Conservation (phyloP, 2,113 vertebrate species). For the Manacus vitellinus region DNA sequence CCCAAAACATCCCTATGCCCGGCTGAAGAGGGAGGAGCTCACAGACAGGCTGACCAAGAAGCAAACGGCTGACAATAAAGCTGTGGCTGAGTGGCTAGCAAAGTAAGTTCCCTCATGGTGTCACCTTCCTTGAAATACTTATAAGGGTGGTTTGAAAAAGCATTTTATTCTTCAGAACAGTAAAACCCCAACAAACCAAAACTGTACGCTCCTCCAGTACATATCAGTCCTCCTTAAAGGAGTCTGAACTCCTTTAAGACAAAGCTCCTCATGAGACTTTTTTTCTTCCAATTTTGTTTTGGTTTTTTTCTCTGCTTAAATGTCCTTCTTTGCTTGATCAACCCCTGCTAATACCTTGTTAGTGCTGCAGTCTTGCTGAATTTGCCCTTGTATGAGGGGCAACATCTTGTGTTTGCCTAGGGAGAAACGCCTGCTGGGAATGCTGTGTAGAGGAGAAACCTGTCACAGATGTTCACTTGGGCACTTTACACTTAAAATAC, state of each 20-base stretch:
- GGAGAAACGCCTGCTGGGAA: neutral
- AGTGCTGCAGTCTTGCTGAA: neutral
- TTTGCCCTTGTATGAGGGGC: neutral
- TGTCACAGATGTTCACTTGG: neutral
- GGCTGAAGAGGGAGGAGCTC: conserved; percentile 92
- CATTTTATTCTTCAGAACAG: neutral
- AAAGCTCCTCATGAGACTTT: neutral
- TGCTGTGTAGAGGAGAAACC: neutral
- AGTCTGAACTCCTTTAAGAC: neutral
- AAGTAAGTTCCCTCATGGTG: conserved; percentile 80
- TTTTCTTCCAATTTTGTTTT: neutral
- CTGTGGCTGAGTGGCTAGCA: conserved; percentile 94
- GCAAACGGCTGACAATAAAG: conserved; percentile 90
- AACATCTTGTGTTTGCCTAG: neutral
- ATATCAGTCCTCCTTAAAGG: neutral
- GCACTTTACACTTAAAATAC: neutral
- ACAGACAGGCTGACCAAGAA: conserved; percentile 80
- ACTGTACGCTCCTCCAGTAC: neutral
- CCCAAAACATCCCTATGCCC: conserved; percentile 92
- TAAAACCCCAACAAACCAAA: neutral
- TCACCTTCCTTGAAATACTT: neutral
- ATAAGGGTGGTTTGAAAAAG: neutral
- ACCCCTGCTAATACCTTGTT: neutral
- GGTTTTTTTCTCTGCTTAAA: neutral
- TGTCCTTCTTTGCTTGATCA: neutral